Conservation (phyloP, 2,797 vertebrate genomes). For the Apogon hyalosoma region DNA sequence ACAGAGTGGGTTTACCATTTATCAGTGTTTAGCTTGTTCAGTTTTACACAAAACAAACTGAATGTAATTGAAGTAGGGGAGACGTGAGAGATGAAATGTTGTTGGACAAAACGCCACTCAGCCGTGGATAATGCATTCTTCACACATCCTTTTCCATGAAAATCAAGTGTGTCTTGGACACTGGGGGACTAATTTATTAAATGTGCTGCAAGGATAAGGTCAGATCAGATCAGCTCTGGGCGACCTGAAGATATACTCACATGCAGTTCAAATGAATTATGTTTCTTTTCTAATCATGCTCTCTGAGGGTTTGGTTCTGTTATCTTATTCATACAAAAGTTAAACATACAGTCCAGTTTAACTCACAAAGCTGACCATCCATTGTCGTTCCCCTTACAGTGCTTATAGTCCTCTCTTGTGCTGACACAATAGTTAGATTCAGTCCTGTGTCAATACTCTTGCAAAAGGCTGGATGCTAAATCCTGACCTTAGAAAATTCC, state of each 20-base stretch:
- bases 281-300: neutral
- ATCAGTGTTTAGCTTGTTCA: neutral
- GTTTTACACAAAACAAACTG: constrained; percentile 14
- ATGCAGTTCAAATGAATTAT: neutral
- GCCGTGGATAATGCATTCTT: constrained; percentile 43
- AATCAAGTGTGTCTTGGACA: constrained; percentile 1
- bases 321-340: neutral
- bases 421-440: constrained; percentile 32
- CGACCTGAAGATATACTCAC: neutral
- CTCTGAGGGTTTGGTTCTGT: neutral
- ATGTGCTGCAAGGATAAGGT: neutral
- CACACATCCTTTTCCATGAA: constrained; percentile 22
- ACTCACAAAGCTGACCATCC: neutral
- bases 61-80: constrained; percentile 3
- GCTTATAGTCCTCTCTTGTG: constrained; percentile 8
- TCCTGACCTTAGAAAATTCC: constrained; percentile 6
- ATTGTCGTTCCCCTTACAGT: constrained; percentile 9
- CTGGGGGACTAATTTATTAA: constrained; percentile 25
- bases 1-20: neutral
- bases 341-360: neutral
- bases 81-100: neutral
- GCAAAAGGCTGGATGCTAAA: neutral
- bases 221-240: neutral
- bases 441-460: constrained; percentile 38
- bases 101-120: constrained; percentile 19